phyloP scores from a whole-genome alignment of 2,113 vertebrate species.

The Crotophaga sulcirostris region DNA sequence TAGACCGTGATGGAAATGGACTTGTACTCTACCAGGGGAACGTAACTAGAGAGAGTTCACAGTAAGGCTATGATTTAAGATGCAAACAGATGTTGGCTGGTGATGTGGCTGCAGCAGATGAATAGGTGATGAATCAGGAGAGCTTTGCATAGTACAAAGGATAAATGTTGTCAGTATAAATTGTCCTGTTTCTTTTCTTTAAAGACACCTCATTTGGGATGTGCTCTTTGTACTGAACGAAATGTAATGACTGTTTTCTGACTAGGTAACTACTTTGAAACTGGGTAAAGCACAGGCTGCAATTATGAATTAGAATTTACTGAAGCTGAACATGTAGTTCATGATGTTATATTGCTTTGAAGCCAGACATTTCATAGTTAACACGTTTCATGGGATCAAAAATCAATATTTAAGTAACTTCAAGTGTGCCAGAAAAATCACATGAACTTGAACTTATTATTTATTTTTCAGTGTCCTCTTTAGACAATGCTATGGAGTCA shows the following conservation, averaged over 20 bases:
- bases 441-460: background rate
- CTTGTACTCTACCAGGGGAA: background rate
- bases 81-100: background rate
- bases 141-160: constrained; percentile 38
- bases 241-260: constrained; percentile 31
- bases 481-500: background rate
- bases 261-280: constrained; percentile 44
- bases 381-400: background rate
- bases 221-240: background rate
- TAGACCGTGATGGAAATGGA: background rate
- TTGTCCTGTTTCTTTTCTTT: constrained; percentile 51
- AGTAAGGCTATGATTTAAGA: constrained; percentile 28
- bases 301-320: constrained; percentile 29
- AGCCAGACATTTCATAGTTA: background rate
- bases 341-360: background rate
- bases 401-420: background rate
- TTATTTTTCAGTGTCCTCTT: background rate
- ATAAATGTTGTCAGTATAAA: constrained; percentile 20
- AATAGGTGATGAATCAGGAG: constrained; percentile 56
- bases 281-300: background rate
- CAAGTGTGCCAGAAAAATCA: background rate
- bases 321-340: background rate
- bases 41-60: background rate
- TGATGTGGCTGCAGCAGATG: background rate
- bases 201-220: constrained; percentile 55